phyloP scores from a whole-genome alignment of 2,113 vertebrate species.

The Zapus hudsonius region DNA sequence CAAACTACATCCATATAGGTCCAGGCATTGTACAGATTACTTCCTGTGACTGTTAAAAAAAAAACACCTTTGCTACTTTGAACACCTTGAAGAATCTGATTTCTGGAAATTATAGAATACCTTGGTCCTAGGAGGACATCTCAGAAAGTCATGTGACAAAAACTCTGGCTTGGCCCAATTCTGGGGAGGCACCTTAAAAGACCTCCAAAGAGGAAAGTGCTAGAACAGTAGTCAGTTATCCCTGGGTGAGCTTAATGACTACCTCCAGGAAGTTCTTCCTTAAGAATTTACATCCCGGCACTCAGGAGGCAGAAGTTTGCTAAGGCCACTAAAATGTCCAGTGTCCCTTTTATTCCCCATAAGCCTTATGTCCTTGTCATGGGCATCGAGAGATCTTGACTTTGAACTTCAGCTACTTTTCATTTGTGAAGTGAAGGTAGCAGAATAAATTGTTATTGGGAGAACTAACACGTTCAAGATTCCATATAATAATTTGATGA shows the following conservation, averaged over 20 bases:
- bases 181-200: not conserved
- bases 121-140: not conserved
- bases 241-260: not conserved
- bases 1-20: not conserved
- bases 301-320: no score
- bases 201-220: not conserved
- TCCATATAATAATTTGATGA: slow-evolving; percentile 1
- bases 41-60: not conserved
- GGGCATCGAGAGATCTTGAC: not conserved
- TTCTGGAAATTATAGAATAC: not conserved
- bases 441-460: not conserved
- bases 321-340: not conserved
- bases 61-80: not conserved
- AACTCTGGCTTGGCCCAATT: not conserved
- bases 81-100: no score
- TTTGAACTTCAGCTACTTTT: not conserved
- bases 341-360: no score
- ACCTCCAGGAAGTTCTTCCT: not conserved
- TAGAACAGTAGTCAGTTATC: not conserved
- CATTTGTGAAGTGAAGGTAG: not conserved
- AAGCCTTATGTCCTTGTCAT: not conserved
- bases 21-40: not conserved
- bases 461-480: not conserved
- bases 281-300: not conserved
- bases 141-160: not conserved